A percentile compares a stretch with the other conserved stretches of the same genome.
These are phyloP conservation scores for Pygocentrus nattereri DNA, from an alignment of 2,797 vertebrate species.

Conservation along the genomic window DNA sequence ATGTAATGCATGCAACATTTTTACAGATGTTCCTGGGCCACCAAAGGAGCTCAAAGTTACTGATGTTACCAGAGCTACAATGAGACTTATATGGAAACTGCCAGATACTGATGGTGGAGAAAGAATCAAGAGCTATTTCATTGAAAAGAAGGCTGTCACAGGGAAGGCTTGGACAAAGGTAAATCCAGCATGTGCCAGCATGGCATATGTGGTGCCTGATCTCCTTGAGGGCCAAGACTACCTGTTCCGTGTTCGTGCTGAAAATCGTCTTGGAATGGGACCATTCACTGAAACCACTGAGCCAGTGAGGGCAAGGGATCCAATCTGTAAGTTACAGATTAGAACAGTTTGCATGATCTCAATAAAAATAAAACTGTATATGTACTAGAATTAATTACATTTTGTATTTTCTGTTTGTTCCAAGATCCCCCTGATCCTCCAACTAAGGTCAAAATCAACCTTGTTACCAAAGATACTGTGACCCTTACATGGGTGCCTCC, in stretches of 20 bases:
- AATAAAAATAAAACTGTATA: background rate
- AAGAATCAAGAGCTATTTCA: slow-evolving; percentile 95
- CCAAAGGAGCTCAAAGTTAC: slow-evolving; percentile 95
- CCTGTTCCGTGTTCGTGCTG: slow-evolving; percentile 93
- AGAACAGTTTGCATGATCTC: background rate
- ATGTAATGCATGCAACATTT: background rate
- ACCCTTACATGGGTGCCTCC: slow-evolving; percentile 93
- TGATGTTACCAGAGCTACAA: slow-evolving; percentile 90
- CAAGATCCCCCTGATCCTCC: slow-evolving; percentile 96
- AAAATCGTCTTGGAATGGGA: slow-evolving; percentile 94
- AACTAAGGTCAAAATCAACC: slow-evolving; percentile 91
- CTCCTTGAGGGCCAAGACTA: slow-evolving; percentile 95
- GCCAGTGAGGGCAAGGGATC: slow-evolving; percentile 90
- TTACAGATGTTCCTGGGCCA: slow-evolving; percentile 83
- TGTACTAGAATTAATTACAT: background rate
- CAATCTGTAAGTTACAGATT: slow-evolving; percentile 87
- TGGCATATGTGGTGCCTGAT: slow-evolving; percentile 90
- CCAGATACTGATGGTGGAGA: slow-evolving; percentile 97
- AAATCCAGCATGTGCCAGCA: slow-evolving; percentile 89
- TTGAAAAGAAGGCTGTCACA: slow-evolving; percentile 92
- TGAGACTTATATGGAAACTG: slow-evolving; percentile 96
- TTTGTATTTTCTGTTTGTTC: slow-evolving; percentile 57
- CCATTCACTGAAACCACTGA: slow-evolving; percentile 89
- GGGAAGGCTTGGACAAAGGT: slow-evolving; percentile 96
- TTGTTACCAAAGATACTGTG: slow-evolving; percentile 92